phyloP scores from a whole-genome alignment of 1,140 invertebrate species.

The Achroia grisella region DNA sequence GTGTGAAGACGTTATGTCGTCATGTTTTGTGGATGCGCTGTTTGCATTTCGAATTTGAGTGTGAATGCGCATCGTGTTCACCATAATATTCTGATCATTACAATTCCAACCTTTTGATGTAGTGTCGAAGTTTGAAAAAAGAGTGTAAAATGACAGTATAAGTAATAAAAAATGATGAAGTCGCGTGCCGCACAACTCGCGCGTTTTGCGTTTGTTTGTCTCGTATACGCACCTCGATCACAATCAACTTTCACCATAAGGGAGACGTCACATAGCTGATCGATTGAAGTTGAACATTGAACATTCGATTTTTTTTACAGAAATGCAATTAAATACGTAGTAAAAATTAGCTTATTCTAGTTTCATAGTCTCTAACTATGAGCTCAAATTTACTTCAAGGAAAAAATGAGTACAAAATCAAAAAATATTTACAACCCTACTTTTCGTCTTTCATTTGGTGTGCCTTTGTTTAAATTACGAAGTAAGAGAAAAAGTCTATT shows the following conservation, averaged over 20 bases:
- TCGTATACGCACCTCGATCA: slow-evolving; percentile 36
- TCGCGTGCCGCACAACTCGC: slow-evolving; percentile 26
- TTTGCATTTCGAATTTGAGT: slow-evolving; percentile 25
- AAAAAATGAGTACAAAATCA: no score
- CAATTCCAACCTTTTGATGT: slow-evolving; percentile 13
- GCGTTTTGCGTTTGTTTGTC: slow-evolving; percentile 25
- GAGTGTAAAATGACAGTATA: background rate
- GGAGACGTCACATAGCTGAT: slow-evolving; percentile 27
- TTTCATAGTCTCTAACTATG: no score
- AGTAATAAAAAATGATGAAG: slow-evolving; percentile 27
- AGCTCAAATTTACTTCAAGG: no score
- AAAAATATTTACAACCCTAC: no score
- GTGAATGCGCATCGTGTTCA: slow-evolving; percentile 5
- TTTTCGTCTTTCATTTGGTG: no score
- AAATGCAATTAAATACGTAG: no score
- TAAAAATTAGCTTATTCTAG: no score
- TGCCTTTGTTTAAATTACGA: no score
- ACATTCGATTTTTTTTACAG: no score
- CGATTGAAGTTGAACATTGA: no score
- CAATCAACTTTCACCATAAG: slow-evolving; percentile 59
- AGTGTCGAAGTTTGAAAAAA: background rate
- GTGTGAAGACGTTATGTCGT: slow-evolving; percentile 5
- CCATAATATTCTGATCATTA: background rate
- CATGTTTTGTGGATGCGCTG: slow-evolving; percentile 13
- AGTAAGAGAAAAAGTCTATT: no score